Percentiles rank a stretch among this genome's conserved stretches.
These are phyloP conservation scores for Trichogramma dendrolimi DNA, from an alignment of 2,888 invertebrate species.

Conservation along the genomic window DNA sequence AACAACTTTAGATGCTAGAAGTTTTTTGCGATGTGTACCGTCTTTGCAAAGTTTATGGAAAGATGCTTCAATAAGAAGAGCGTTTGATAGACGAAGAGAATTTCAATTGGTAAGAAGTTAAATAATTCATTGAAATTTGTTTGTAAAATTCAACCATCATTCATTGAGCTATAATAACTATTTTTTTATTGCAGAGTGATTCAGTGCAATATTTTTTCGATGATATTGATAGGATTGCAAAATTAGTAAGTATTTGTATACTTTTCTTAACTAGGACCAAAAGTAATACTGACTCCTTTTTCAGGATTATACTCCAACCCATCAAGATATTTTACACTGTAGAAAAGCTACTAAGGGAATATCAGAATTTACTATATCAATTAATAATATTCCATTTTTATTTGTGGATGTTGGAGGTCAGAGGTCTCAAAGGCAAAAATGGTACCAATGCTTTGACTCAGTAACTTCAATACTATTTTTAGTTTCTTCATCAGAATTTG, in stretches of 20 bases:
- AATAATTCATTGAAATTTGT: constrained; percentile 5
- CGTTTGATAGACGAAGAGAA: constrained; percentile 90
- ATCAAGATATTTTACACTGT: constrained; percentile 93
- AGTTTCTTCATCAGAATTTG: constrained; percentile 95
- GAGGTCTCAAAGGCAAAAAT: constrained; percentile 95
- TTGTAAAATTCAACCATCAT: background rate
- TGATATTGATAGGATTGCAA: constrained; percentile 82
- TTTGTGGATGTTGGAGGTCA: constrained; percentile 97
- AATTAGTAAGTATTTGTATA: constrained; percentile 53
- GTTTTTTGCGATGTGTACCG: constrained; percentile 82
- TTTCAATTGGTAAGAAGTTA: constrained; percentile 84
- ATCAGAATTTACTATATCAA: constrained; percentile 89
- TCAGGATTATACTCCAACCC: constrained; percentile 85
- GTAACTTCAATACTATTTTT: constrained; percentile 96
- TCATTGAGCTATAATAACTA: no score
- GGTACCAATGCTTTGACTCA: constrained; percentile 97
- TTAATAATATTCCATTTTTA: constrained; percentile 92
- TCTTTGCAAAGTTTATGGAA: constrained; percentile 83
- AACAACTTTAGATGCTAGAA: constrained; percentile 69
- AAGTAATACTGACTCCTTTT: constrained; percentile 30
- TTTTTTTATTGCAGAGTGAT: constrained; percentile 73
- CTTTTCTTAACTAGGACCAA: background rate
- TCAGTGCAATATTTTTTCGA: constrained; percentile 96
- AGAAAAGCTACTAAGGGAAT: constrained; percentile 98
- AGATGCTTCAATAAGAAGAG: constrained; percentile 83